Conservation (phyloP, 2,113 vertebrate genomes). For the Sigmodon hispidus region DNA sequence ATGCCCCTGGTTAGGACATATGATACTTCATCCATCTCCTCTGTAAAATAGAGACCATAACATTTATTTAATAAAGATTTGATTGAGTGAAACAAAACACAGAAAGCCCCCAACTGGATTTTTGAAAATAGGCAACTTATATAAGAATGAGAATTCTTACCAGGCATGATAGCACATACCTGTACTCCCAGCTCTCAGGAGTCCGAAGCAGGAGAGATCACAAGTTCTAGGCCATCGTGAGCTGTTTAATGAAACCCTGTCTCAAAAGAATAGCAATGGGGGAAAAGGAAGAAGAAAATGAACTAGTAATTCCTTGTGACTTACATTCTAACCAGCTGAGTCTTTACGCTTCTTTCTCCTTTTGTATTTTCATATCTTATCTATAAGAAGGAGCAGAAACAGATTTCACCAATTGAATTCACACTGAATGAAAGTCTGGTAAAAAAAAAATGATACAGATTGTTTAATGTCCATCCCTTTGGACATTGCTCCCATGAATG, state of each 20-base stretch:
- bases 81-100: not conserved
- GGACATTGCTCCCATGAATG: not conserved
- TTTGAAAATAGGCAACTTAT: not conserved
- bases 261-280: not conserved
- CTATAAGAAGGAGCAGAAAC: not conserved
- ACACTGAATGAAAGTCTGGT: not conserved
- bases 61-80: not conserved
- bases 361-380: not conserved
- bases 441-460: no score
- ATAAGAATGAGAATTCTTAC: not conserved
- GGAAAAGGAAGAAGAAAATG: not conserved
- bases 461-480: not conserved
- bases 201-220: not conserved
- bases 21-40: not conserved
- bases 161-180: no score
- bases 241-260: not conserved
- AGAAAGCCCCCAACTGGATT: not conserved
- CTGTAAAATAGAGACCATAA: not conserved
- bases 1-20: not conserved
- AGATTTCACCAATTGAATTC: not conserved
- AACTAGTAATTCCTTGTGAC: not conserved
- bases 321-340: not conserved
- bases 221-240: not conserved
- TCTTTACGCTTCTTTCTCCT: not conserved
- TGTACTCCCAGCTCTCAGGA: not conserved